Evolutionary conservation across 2,888 invertebrate genomes (phyloP).

Genomic region (Helobdella robusta): DNA sequence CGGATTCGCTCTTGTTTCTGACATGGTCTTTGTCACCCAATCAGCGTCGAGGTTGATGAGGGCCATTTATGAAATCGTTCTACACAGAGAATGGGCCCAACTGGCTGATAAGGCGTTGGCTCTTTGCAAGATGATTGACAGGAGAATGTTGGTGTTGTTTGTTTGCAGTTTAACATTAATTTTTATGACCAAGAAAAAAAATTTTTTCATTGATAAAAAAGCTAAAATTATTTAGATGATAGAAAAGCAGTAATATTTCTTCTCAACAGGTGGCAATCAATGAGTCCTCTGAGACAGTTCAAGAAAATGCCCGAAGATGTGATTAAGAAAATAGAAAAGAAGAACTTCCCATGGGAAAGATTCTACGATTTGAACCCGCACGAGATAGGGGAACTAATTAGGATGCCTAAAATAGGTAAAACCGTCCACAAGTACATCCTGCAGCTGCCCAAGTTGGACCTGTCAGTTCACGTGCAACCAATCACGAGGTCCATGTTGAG

Average conservation of each 20-base stretch:
- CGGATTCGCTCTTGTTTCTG: conserved; percentile 94
- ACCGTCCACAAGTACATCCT: conserved; percentile 90
- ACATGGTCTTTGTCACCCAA: conserved; percentile 98
- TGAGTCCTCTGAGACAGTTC: conserved; percentile 94
- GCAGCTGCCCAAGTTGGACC: conserved; percentile 80
- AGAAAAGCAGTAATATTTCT: conserved; percentile 2
- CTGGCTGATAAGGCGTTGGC: conserved; percentile 87
- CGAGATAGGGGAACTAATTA: conserved; percentile 86
- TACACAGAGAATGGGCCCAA: conserved; percentile 88
- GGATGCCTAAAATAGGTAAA: conserved; percentile 83
- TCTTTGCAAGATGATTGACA: conserved; percentile 95
- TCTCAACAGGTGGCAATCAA: conserved; percentile 73
- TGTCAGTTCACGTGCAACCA: conserved; percentile 93
- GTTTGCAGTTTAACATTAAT: neutral
- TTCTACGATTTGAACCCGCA: conserved; percentile 91
- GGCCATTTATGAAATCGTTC: conserved; percentile 92
- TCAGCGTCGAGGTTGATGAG: conserved; percentile 86
- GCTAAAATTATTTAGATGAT: neutral
- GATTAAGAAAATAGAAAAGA: conserved; percentile 93
- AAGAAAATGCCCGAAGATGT: conserved; percentile 93
- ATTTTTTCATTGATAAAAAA: neutral
- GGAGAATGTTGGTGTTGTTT: conserved; percentile 62
- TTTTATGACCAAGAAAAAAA: neutral
- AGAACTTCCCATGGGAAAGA: conserved; percentile 59
- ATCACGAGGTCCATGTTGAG: conserved; percentile 78